These are phyloP conservation scores for Phalacrocorax carbo DNA, from an alignment of 2,113 vertebrate species.

Conservation along the genomic window DNA sequence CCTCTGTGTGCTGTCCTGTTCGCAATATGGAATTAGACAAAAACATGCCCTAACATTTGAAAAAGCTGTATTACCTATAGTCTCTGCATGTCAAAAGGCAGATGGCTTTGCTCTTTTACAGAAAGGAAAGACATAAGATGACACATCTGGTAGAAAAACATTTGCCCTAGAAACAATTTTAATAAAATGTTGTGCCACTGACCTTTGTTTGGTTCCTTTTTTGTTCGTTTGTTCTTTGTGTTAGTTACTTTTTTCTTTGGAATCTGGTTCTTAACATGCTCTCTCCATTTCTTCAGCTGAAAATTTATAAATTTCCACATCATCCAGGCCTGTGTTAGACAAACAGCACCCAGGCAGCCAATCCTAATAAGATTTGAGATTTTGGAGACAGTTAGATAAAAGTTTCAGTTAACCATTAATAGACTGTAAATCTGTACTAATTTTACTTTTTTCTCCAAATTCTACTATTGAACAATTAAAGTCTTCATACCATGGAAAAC, in stretches of 20 bases:
- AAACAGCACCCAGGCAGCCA: conserved; percentile 82
- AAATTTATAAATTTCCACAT: conserved; percentile 90
- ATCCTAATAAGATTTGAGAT: conserved; percentile 66
- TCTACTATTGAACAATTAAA: not conserved
- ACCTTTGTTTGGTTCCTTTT: conserved; percentile 76
- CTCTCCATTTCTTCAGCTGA: conserved; percentile 86
- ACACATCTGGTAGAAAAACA: not conserved
- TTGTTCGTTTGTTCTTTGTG: conserved; percentile 77
- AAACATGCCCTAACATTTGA: not conserved
- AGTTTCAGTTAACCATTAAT: not conserved
- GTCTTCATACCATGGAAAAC: not conserved
- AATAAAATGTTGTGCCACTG: not conserved
- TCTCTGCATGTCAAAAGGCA: not conserved
- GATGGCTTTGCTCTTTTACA: not conserved
- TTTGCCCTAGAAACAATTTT: not conserved
- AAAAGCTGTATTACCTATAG: not conserved
- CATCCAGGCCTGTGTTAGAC: conserved; percentile 88
- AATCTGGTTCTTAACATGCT: conserved; percentile 80
- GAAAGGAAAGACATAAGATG: not conserved
- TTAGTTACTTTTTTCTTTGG: conserved; percentile 76
- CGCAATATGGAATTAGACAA: not conserved
- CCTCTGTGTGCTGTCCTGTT: not conserved
- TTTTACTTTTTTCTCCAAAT: not conserved
- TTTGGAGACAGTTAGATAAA: not conserved
- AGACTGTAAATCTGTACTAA: not conserved